Evolutionary conservation across 2,888 invertebrate species (phyloP), one percentile per base, ranked within the genome.

Genomic region (Eudasyphora cyanicolor): DNA sequence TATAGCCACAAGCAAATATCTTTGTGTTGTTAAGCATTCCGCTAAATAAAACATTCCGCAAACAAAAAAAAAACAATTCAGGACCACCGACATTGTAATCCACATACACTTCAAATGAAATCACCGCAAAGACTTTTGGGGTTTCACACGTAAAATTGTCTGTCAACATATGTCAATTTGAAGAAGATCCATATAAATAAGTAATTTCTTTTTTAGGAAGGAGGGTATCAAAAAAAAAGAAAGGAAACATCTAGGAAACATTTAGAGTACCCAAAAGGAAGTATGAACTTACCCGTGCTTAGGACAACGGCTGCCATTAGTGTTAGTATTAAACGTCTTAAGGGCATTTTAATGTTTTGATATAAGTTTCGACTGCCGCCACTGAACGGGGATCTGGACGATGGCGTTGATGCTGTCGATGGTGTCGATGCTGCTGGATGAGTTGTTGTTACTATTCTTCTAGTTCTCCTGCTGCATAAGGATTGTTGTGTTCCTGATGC

Each of bases 301-400:
- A 84, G 71, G 49, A 84, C 81, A 79, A 76, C 82, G 60, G 78
- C 75, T 67, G 81, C 71, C 78, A 84, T 84, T 84, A 84, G 78
- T 81, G 78, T 73, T 64, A 84, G 84, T 76, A 84, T 81, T 78
- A 84, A 78, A 75, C 78, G 84, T 84, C 81, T 81, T 60, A 81
- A 60, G 84, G 84, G 81, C 77, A 78, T 81, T 84, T 84, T 84
- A 67, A 76, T 81, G 71, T 27, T 78, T 21, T 29, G 76, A 62
- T 67, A 76, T 29, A 81, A 49, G 8, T 67, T 78, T 76, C 60
- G 70, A 57, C 75, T 32, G 35, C 75, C 17, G 35, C 75, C 17
- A 74, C 24, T 62, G 24, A 32, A 17, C 12, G 57, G 6, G 29
- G 10, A 12, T 76, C 29, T 17, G 54, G 38, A 32, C 74, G 45